Base-by-base conservation (phyloP, 2,888 invertebrate genomes). In the Cryptocephalus moraei region DNA sequence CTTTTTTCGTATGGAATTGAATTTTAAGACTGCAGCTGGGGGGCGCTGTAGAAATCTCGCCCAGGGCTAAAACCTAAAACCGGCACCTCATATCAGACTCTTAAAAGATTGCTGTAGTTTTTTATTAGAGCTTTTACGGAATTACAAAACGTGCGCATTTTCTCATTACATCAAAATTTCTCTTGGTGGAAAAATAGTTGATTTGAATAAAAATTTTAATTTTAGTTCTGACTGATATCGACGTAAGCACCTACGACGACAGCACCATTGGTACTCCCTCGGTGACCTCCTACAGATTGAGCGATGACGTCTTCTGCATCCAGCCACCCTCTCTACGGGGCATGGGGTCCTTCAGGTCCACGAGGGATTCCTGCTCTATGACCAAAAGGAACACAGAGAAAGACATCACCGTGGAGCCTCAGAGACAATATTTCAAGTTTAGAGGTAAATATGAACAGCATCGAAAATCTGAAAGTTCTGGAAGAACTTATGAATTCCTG, bases 201-300 rank as follows among this genome's bases (percentile, higher is more conserved):
- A n/a, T 22, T 22, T 22, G 4, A 45, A 40, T 34, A 8, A n/a
- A 38, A 13, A 31, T 44, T 49, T 49, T 50, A 50, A 45, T 67
- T 68, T 1, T 63, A 79, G 78, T 78, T 56, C 68, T 79, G 66
- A 76, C 77, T 48, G 78, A 79, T 60, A 73, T 78, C 56, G 78
- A 79, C 60, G 76, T 77, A 70, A 67, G 75, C 70, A 74, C 66
- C 4, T 70, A 69, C 58, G 69, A 70, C 50, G 67, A 66, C 50
- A 68, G 68, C 56, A 69, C 68, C 12, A 51, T 69, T 40, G 68
- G 64, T 53, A 62, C 69, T n/a, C 67, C 66, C 39, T 68, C 69
- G 33, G 65, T 68, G 38, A 65, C 67, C 49, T 72, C 67, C 2
- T 69, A 68, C 55, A 58, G 68, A 57, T 57, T 69, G 60, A 69